Conservation (phyloP, 2,113 vertebrate genomes). For the Tupaia tana region DNA sequence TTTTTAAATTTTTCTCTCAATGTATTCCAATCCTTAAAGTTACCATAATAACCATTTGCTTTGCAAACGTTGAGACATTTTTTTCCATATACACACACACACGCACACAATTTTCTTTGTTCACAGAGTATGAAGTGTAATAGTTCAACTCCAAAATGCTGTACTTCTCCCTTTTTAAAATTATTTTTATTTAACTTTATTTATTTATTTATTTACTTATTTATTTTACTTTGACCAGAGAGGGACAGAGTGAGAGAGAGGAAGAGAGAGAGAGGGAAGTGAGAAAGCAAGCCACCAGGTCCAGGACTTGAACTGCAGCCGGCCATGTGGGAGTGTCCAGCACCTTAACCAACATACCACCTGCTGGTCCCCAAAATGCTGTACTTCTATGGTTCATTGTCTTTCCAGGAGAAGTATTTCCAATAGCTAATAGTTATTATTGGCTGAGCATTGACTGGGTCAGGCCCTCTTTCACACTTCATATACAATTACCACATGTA, state of each 20-base stretch:
- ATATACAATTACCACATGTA: neutral
- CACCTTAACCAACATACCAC: no score
- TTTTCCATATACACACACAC: neutral
- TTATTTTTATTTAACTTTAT: no score
- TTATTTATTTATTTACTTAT: no score
- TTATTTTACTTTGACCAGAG: no score
- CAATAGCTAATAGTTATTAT: neutral
- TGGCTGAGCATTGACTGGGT: neutral
- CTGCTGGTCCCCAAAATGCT: neutral
- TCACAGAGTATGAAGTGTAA: neutral
- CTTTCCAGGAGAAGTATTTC: neutral
- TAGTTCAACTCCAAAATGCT: neutral
- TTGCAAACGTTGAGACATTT: neutral
- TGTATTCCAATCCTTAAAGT: neutral
- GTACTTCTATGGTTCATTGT: neutral
- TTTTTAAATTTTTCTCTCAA: neutral
- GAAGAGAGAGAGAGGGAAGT: no score
- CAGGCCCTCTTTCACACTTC: neutral
- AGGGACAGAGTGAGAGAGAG: no score
- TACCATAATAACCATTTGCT: neutral
- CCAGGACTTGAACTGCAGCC: no score
- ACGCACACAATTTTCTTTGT: neutral
- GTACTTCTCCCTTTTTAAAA: neutral
- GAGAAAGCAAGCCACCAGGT: no score
- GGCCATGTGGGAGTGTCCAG: no score